Evolutionary conservation across 2,797 vertebrate genomes (phyloP).

Genomic region (Rhadinocentrus ornatus): DNA sequence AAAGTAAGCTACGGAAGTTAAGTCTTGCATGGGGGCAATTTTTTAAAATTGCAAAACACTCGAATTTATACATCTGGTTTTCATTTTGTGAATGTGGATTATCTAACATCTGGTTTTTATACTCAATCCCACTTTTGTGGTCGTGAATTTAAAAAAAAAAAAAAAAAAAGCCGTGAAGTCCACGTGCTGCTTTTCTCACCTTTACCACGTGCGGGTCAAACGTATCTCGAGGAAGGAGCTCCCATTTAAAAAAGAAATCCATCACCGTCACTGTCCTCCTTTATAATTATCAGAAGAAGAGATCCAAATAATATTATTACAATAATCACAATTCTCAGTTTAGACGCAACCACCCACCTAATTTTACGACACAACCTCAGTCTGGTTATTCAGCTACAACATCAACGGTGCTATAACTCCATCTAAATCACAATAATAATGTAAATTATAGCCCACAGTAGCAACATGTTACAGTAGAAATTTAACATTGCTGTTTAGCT

Average conservation of each 20-base stretch:
- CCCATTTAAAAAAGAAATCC: not conserved
- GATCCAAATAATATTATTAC: not conserved
- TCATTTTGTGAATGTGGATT: too few species aligned
- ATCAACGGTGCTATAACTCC: not conserved
- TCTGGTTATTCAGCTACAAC: not conserved
- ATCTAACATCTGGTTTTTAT: too few species aligned
- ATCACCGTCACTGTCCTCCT: not conserved
- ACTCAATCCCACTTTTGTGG: too few species aligned
- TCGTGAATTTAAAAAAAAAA: too few species aligned
- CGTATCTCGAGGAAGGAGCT: not conserved
- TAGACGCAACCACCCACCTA: too few species aligned
- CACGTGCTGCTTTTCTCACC: slow-evolving; percentile 11
- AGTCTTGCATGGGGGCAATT: too few species aligned
- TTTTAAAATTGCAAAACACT: too few species aligned
- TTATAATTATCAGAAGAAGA: not conserved
- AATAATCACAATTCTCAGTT: not conserved
- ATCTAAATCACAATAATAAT: not conserved
- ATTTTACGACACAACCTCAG: not conserved
- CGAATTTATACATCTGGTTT: too few species aligned
- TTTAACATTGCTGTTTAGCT: too few species aligned
- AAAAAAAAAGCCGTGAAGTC: too few species aligned
- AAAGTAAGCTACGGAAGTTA: too few species aligned
- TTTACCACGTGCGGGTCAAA: slow-evolving; percentile 6
- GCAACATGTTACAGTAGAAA: too few species aligned
- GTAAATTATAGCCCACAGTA: not conserved